Evolutionary conservation across 2,888 invertebrate species (phyloP).

Genomic region (Sarcophaga carnaria): DNA sequence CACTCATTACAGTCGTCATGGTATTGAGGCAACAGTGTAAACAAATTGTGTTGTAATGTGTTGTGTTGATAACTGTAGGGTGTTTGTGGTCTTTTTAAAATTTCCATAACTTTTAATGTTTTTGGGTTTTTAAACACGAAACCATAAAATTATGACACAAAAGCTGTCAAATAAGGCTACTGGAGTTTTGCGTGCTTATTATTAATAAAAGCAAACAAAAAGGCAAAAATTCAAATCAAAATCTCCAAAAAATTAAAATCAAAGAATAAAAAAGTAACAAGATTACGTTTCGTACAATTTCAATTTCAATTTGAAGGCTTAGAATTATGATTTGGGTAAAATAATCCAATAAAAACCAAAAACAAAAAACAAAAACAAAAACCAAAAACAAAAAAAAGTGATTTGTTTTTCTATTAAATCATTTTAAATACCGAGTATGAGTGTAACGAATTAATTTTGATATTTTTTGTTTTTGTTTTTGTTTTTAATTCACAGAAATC

Average conservation of each 20-base stretch:
- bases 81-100: not conserved
- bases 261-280: constrained; percentile 20
- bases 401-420: too few relatives aligned
- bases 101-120: not conserved
- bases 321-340: constrained; percentile 17
- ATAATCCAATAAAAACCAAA: not conserved
- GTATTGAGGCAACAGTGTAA: too few relatives aligned
- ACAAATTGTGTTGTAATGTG: too few relatives aligned
- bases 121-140: constrained; percentile 39
- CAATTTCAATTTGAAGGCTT: not conserved
- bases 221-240: not conserved
- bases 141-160: constrained; percentile 60
- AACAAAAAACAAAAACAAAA: not conserved
- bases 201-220: not conserved
- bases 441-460: not conserved
- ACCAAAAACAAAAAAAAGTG: not conserved
- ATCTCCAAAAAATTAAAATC: constrained; percentile 2
- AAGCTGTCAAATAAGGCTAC: constrained; percentile 68
- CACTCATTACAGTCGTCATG: too few relatives aligned
- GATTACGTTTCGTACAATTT: not conserved
- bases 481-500: constrained; percentile 22
- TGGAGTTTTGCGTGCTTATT: constrained; percentile 46
- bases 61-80: not conserved
- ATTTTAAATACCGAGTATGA: too few relatives aligned
- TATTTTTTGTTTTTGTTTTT: not conserved